These are phyloP conservation scores for Cinclus cinclus DNA, from an alignment of 2,113 vertebrate genomes.

Conservation along the genomic window DNA sequence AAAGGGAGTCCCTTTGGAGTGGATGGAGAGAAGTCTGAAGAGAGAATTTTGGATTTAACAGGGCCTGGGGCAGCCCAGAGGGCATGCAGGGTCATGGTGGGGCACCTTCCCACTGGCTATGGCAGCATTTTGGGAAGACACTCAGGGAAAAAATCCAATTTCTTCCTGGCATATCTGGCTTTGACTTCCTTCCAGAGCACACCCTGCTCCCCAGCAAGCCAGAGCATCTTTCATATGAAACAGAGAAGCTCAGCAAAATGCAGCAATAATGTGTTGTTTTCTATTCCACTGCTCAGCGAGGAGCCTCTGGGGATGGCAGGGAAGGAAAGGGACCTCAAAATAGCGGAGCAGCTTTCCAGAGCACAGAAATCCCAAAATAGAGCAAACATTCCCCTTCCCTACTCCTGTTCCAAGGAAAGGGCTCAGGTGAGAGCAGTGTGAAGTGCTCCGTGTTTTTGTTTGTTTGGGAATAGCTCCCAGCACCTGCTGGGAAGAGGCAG, in stretches of 20 bases:
- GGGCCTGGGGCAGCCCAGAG: not conserved
- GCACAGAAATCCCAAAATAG: not conserved
- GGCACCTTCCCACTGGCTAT: not conserved
- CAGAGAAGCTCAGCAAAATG: conserved; percentile 13
- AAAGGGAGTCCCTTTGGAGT: accelerated
- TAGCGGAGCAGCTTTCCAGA: not conserved
- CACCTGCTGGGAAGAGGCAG: not conserved
- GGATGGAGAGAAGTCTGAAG: not conserved
- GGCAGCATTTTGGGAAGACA: not conserved
- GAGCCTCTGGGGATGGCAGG: conserved; percentile 36
- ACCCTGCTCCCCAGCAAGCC: not conserved
- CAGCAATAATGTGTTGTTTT: conserved; percentile 39
- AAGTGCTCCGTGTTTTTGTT: accelerated
- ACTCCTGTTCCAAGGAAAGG: not conserved
- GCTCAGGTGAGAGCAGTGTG: accelerated
- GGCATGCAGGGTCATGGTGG: accelerated
- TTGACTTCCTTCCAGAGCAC: not conserved
- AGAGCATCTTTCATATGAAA: not conserved
- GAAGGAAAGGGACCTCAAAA: conserved; percentile 38
- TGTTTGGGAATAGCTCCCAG: not conserved
- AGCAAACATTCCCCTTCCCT: not conserved
- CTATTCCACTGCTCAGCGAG: conserved; percentile 13
- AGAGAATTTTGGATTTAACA: not conserved
- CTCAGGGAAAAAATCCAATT: not conserved
- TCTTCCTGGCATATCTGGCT: not conserved